Evolutionary conservation across 1,140 invertebrate species (phyloP), one percentile per base, ranked within the genome.

Genomic region (Hyles euphorbiae): DNA sequence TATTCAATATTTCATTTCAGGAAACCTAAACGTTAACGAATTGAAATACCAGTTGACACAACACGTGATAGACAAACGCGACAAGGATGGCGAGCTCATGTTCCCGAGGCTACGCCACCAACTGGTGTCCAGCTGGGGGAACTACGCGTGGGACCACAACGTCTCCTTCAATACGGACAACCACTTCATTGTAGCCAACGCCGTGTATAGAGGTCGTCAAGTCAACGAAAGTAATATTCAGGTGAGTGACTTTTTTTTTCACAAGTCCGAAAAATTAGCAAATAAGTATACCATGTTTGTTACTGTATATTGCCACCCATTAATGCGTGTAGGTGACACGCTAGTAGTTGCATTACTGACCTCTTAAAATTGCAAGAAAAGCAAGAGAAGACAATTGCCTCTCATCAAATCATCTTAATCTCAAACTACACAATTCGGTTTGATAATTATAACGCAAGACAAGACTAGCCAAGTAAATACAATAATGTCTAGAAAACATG

Each of bases 181-280:
- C 74, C 94, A 96, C 70, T 83, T 96, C 1, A 80, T 94, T 10
- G 73, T 93, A 0, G 91, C 92, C 0, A 91, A 91, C 1, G 84
- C 89, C 46, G 91, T 89, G 3, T 94, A 92, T 66, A 91, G 93
- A 55, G 93, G 94, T 7, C 81, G 94, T 32, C 89, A 91, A 1
- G 91, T 96, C 4, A 92, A 90, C 34, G 94, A 96, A 34, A 79
- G 81, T n/a, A 96, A 95, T 68, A 92, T 96, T 61, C 93, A 94
- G 89, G 93, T 94, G 81, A 76, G 47, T 36, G 36, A 53, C 12
- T 46, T 34, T 9, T 36, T 34, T 4, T 48, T 5, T 40, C 22
- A 22, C 2, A 22, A 22, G 2, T 22, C 22, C 22, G 22, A 22
- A 22, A 22, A 22, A 22, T 22, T 22, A 1, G 22, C 22, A 22